Conservation (phyloP, 2,888 invertebrate species). For the Aporophyla nigra region DNA sequence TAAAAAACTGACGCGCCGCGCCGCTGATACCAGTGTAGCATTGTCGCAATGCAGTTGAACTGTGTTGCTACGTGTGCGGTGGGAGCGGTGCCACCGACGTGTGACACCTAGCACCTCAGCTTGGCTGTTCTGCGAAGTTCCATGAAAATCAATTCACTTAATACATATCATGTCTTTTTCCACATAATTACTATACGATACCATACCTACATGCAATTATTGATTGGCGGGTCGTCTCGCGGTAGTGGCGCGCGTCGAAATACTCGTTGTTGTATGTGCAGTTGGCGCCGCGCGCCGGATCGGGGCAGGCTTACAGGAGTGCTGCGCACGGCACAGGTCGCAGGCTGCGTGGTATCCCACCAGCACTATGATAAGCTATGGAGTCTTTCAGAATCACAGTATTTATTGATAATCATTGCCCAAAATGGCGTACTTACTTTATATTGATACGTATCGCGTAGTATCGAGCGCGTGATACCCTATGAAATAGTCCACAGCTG, state of each 20-base stretch:
- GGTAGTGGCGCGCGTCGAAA: not conserved
- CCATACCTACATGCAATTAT: too few relatives aligned
- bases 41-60: conserved; percentile 6
- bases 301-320: conserved; percentile 46
- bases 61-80: not conserved
- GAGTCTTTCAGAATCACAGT: conserved; percentile 13
- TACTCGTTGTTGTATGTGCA: not conserved
- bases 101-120: not conserved
- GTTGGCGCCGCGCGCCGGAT: conserved; percentile 3
- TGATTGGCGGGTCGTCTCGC: conserved; percentile 16
- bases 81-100: too few relatives aligned
- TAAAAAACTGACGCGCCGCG: too few relatives aligned
- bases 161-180: not conserved
- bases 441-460: not conserved
- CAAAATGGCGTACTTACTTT: not conserved
- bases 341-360: not conserved
- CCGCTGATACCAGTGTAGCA: conserved; percentile 3
- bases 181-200: too few relatives aligned
- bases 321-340: conserved; percentile 11
- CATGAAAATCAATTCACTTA: not conserved
- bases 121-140: not conserved
- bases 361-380: not conserved
- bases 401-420: not conserved
- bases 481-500: conserved; percentile 9
- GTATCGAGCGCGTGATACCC: not conserved